A percentile compares a stretch with the other conserved stretches of the same genome.
phyloP scores from a whole-genome alignment of 2,888 invertebrate species.

The Hemicrepidius hirtus region DNA sequence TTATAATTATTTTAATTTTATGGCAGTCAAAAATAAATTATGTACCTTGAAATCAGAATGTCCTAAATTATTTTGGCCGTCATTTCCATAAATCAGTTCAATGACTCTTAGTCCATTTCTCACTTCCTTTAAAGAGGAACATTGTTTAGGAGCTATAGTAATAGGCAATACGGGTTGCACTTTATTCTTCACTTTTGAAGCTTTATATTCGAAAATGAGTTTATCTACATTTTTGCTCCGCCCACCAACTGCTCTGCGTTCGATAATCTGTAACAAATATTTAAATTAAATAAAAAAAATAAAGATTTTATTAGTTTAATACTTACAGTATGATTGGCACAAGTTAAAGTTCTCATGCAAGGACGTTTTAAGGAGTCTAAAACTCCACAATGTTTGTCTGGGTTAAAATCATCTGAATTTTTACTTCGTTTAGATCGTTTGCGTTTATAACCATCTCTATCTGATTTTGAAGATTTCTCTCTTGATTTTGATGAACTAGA shows the following conservation, averaged over 20 bases:
- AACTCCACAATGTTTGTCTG: constrained; percentile 90
- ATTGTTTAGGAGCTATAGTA: constrained; percentile 38
- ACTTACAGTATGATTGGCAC: constrained; percentile 67
- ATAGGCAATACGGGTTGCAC: constrained; percentile 14
- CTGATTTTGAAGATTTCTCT: constrained; percentile 12
- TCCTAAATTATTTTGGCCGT: constrained; percentile 16
- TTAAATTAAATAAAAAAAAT: constrained; percentile 50
- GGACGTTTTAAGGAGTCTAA: constrained; percentile 81
- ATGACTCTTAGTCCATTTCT: constrained; percentile 31
- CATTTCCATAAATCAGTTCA: constrained; percentile 40
- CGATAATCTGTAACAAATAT: constrained; percentile 60
- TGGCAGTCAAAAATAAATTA: background rate
- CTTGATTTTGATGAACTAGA: background rate
- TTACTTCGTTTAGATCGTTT: constrained; percentile 61
- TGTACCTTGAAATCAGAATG: constrained; percentile 22
- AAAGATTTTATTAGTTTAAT: background rate
- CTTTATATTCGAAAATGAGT: constrained; percentile 65
- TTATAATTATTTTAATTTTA: background rate
- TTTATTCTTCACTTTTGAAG: constrained; percentile 62
- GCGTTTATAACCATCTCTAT: constrained; percentile 36
- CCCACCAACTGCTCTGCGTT: constrained; percentile 64
- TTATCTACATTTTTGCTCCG: constrained; percentile 66
- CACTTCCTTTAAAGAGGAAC: constrained; percentile 21
- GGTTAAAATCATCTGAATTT: constrained; percentile 79
- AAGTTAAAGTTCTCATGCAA: constrained; percentile 87